Evolutionary conservation across 2,797 vertebrate species (phyloP).

Genomic region (Brachyrhaphis roseni): DNA sequence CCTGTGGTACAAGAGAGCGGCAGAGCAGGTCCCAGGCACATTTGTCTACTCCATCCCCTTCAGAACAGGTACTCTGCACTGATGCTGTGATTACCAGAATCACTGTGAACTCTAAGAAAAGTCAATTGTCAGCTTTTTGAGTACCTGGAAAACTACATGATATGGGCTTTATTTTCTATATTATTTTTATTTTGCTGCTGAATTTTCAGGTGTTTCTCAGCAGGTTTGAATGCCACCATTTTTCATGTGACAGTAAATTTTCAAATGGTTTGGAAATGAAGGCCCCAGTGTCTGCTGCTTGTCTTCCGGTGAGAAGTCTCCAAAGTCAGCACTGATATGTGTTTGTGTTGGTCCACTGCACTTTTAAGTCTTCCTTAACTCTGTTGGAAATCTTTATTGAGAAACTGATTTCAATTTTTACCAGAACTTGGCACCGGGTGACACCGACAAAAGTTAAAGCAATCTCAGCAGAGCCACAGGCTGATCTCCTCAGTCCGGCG

Average conservation of each 20-base stretch:
- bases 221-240: neutral
- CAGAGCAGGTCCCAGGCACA: conserved; percentile 94
- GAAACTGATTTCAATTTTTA: neutral
- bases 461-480: neutral
- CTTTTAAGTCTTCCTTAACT: neutral
- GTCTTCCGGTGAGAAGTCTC: neutral
- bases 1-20: conserved; percentile 97
- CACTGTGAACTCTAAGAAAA: neutral
- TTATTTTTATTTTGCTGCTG: neutral
- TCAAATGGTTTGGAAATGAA: neutral
- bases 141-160: neutral
- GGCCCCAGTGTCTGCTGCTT: neutral
- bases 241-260: neutral
- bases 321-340: neutral
- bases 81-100: neutral
- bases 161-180: neutral
- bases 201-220: neutral
- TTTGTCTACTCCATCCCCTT: conserved; percentile 97
- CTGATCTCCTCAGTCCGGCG: neutral
- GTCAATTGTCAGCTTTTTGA: conserved; percentile 5
- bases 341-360: neutral
- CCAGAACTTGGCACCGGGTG: neutral
- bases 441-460: neutral
- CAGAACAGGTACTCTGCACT: conserved; percentile 85
- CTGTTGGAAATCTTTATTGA: neutral